These are phyloP conservation scores for Grammatotria lemairii DNA, from an alignment of 2,113 vertebrate species.

Conservation along the genomic window DNA sequence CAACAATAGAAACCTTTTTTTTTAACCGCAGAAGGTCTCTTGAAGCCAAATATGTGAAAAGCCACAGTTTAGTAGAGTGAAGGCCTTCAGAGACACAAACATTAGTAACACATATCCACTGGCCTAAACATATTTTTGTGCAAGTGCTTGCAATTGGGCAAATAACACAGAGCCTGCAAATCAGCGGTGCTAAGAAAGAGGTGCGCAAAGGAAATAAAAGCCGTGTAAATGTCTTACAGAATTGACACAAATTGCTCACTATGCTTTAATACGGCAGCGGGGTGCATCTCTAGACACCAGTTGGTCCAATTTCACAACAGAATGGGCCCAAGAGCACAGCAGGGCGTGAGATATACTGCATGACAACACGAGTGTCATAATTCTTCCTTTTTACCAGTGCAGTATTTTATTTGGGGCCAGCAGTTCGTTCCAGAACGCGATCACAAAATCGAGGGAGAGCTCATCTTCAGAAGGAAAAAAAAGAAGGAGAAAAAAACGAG, in stretches of 20 bases:
- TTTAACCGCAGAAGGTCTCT: background rate
- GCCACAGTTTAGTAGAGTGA: conserved; percentile 7
- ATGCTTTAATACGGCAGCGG: conserved; percentile 35
- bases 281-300: conserved; percentile 46
- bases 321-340: conserved; percentile 34
- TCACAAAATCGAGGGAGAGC: conserved; percentile 30
- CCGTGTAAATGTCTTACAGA: conserved; percentile 21
- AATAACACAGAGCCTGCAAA: background rate
- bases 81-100: conserved; percentile 13
- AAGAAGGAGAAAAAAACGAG: background rate
- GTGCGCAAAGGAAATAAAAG: background rate
- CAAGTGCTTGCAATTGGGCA: background rate
- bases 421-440: conserved; percentile 16
- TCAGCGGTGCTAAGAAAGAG: background rate
- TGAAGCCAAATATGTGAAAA: conserved; percentile 40
- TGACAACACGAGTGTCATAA: conserved; percentile 38
- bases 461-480: conserved; percentile 23
- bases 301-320: conserved; percentile 52
- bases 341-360: conserved; percentile 7
- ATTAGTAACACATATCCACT: background rate
- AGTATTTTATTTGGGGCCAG: conserved; percentile 39
- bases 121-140: background rate
- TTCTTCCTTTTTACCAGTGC: conserved; percentile 34
- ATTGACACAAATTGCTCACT: conserved; percentile 23
- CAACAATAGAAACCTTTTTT: conserved; percentile 26